Evolutionary conservation across 2,113 vertebrate species (phyloP).

Genomic region (Gymnobelideus leadbeateri): DNA sequence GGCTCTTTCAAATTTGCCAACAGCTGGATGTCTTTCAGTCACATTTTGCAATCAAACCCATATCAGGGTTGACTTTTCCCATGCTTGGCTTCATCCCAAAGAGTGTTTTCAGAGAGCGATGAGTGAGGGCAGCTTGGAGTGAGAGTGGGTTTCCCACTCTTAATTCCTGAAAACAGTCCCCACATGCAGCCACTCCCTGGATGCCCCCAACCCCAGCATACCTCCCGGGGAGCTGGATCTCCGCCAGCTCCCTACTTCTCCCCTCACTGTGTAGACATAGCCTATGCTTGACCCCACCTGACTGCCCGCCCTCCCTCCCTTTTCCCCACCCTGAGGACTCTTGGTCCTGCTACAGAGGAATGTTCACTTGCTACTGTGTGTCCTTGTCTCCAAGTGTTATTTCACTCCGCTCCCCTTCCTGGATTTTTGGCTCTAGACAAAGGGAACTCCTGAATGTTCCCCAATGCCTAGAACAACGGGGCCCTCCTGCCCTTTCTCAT

Average conservation of each 20-base stretch:
- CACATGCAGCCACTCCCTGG: background rate
- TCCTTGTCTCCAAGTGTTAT: background rate
- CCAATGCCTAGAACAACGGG: background rate
- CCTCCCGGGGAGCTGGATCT: background rate
- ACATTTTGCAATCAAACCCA: background rate
- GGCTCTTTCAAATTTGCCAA: background rate
- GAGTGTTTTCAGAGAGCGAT: conserved; percentile 5
- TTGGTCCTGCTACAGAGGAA: background rate
- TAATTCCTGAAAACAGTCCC: conserved; percentile 8
- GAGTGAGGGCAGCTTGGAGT: background rate
- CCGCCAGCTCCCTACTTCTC: background rate
- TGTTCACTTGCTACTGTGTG: background rate
- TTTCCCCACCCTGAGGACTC: conserved; percentile 6
- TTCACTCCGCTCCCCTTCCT: background rate
- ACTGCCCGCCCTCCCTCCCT: background rate
- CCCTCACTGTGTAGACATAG: background rate
- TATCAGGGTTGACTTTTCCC: conserved; percentile 5
- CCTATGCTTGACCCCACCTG: conserved; percentile 7
- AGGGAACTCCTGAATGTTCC: background rate
- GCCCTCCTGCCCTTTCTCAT: background rate
- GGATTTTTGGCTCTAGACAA: background rate
- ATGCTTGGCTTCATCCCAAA: conserved; percentile 5
- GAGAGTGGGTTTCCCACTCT: conserved; percentile 7
- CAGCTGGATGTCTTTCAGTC: background rate
- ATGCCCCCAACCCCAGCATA: background rate